Evolutionary conservation across 1,140 invertebrate genomes (phyloP).

Genomic region (Pogonomyrmex barbatus): DNA sequence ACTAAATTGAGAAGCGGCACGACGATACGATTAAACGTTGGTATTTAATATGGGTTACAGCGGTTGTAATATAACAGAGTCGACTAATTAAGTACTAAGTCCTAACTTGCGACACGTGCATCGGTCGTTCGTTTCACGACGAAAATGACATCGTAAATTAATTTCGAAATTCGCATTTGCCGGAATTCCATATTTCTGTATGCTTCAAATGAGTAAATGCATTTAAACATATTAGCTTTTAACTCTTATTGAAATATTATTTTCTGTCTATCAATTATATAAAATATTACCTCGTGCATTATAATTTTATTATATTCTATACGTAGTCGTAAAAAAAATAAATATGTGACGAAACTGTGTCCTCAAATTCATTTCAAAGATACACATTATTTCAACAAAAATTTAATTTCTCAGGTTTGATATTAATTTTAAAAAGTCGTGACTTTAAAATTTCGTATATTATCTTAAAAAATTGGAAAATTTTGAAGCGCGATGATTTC

Average conservation of each 20-base stretch:
- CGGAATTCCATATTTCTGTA: background rate
- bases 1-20: constrained; percentile 8
- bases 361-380: background rate
- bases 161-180: background rate
- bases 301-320: background rate
- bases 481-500: background rate
- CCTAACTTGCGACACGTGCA: background rate
- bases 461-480: background rate
- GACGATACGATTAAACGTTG: background rate
- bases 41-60: constrained; percentile 31
- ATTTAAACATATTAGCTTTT: background rate
- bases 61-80: background rate
- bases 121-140: background rate
- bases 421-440: background rate
- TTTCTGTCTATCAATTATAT: background rate
- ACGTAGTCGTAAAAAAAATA: background rate
- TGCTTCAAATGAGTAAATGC: background rate
- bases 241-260: background rate
- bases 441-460: background rate
- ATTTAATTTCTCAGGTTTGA: background rate
- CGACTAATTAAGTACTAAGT: constrained; percentile 9
- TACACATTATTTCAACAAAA: background rate
- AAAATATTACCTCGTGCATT: background rate
- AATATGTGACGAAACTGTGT: background rate
- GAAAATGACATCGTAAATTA: constrained; percentile 21